phyloP scores from a whole-genome alignment of 2,113 vertebrate genomes.

The Ictalurus punctatus region DNA sequence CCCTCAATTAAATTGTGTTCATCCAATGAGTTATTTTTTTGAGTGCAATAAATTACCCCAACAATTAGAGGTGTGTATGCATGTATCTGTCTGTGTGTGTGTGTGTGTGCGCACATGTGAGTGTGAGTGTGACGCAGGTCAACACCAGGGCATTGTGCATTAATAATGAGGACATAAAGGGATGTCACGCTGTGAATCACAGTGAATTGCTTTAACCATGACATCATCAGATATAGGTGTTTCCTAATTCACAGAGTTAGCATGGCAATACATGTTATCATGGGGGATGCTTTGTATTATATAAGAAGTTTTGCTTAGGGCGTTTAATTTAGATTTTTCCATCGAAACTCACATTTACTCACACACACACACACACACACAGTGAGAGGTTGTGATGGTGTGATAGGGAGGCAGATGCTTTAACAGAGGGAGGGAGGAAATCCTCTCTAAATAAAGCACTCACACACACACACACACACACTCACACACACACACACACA shows the following conservation, averaged over 20 bases:
- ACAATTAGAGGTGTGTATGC: neutral
- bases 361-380: constrained; percentile 24
- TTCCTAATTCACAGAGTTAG: neutral
- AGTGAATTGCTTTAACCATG: neutral
- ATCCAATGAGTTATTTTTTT: too few species aligned
- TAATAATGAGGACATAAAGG: constrained; percentile 21
- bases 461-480: constrained; percentile 22
- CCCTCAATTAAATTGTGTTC: too few species aligned
- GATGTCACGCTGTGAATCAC: neutral
- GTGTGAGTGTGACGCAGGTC: neutral
- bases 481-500: constrained; percentile 14
- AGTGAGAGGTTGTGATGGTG: neutral
- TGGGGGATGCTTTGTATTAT: neutral
- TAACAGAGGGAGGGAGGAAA: constrained; percentile 47
- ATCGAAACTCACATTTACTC: neutral
- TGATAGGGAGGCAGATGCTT: constrained; percentile 44
- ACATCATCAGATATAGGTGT: neutral
- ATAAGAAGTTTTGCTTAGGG: neutral
- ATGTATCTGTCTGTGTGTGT: neutral
- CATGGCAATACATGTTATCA: neutral
- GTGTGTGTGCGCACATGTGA: neutral
- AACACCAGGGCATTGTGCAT: constrained; percentile 10
- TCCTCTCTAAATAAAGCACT: constrained; percentile 67
- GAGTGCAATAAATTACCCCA: neutral
- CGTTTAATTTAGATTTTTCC: neutral